Conservation (phyloP, 2,797 vertebrate genomes). For the Jordanella pulchra region DNA sequence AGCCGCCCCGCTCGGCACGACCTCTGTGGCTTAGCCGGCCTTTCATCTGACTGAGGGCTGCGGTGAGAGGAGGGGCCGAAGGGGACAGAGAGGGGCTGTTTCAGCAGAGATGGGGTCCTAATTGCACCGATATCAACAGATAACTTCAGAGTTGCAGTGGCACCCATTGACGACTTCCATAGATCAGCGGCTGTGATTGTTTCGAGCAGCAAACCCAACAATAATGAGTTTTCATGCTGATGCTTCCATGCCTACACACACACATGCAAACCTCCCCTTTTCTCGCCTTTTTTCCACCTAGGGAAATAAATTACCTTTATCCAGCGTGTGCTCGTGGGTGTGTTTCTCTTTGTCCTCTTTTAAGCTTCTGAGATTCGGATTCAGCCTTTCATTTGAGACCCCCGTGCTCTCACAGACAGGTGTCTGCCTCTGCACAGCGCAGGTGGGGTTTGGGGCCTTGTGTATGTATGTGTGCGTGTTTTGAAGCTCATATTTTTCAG, state of each 20-base stretch:
- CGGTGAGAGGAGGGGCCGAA: constrained; percentile 33
- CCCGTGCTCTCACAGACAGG: constrained; percentile 73
- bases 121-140: constrained; percentile 80
- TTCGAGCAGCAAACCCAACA: constrained; percentile 52
- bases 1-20: constrained; percentile 65
- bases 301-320: constrained; percentile 80
- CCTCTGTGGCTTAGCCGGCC: constrained; percentile 72
- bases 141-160: constrained; percentile 68
- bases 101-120: constrained; percentile 66
- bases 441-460: constrained; percentile 50
- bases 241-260: constrained; percentile 20
- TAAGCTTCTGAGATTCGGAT: constrained; percentile 74
- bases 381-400: constrained; percentile 76
- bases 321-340: constrained; percentile 45
- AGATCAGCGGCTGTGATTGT: constrained; percentile 67
- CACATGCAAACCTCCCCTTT: constrained; percentile 62
- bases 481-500: constrained; percentile 45
- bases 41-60: constrained; percentile 78
- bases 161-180: constrained; percentile 48
- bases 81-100: constrained; percentile 16
- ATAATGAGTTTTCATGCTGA: constrained; percentile 79
- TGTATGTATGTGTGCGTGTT: constrained; percentile 31
- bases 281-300: constrained; percentile 61
- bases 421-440: constrained; percentile 72
- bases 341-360: constrained; percentile 63